phyloP scores from a whole-genome alignment of 2,797 vertebrate genomes.

The Siniperca obscura region DNA sequence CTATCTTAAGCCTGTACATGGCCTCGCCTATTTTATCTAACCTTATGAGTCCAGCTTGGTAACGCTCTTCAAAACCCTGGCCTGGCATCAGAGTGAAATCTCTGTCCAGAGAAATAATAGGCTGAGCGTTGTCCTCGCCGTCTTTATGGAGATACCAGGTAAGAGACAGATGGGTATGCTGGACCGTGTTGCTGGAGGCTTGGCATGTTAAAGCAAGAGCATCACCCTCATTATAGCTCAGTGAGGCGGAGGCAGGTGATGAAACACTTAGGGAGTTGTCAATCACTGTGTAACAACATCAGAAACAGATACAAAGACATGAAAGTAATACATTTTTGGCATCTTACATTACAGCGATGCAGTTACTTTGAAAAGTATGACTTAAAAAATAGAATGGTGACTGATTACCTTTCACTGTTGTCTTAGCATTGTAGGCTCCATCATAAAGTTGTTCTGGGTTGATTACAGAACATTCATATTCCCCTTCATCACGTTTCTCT shows the following conservation, averaged over 20 bases:
- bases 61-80: constrained; percentile 73
- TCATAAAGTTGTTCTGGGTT: not conserved
- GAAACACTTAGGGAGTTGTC: constrained; percentile 86
- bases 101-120: constrained; percentile 79
- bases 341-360: not conserved
- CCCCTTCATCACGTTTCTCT: constrained; percentile 73
- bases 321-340: not conserved
- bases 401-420: constrained; percentile 79
- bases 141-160: constrained; percentile 85
- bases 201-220: constrained; percentile 85
- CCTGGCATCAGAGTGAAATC: constrained; percentile 82
- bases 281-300: constrained; percentile 84
- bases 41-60: constrained; percentile 69
- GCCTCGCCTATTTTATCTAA: constrained; percentile 82
- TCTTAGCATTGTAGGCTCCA: constrained; percentile 74
- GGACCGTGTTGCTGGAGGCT: constrained; percentile 87
- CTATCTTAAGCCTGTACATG: constrained; percentile 78
- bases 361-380: not conserved
- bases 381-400: not conserved
- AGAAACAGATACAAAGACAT: constrained; percentile 40
- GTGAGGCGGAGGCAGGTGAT: constrained; percentile 64
- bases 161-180: constrained; percentile 93
- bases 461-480: constrained; percentile 76
- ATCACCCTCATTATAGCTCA: constrained; percentile 82
- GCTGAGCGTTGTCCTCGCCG: constrained; percentile 6